These are phyloP conservation scores for Prionace glauca DNA, from an alignment of 2,797 vertebrate species.

Conservation along the genomic window DNA sequence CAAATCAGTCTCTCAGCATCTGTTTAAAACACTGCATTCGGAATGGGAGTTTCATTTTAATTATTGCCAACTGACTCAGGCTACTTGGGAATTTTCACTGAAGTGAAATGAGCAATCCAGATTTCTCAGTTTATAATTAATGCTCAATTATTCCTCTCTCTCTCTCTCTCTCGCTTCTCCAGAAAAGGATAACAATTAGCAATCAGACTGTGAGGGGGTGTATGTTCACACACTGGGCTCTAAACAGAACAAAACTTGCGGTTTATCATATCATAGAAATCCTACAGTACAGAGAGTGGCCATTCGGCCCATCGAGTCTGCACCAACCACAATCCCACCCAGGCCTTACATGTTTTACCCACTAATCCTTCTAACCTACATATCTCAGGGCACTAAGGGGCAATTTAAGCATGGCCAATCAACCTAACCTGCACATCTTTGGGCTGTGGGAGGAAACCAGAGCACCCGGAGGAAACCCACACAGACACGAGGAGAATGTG, in stretches of 20 bases:
- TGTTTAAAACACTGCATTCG: conserved; percentile 1
- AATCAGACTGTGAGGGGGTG: neutral
- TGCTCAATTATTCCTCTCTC: neutral
- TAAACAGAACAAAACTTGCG: neutral
- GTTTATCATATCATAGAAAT: neutral
- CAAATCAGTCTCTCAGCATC: neutral
- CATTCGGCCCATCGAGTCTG: too few species aligned
- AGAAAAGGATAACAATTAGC: neutral
- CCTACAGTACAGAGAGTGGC: too few species aligned
- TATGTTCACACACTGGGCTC: neutral
- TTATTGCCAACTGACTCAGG: neutral
- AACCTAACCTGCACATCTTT: too few species aligned
- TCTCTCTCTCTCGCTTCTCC: neutral
- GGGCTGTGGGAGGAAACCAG: too few species aligned
- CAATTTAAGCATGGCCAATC: too few species aligned
- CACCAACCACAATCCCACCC: too few species aligned
- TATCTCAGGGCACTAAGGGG: too few species aligned
- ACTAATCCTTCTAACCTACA: too few species aligned
- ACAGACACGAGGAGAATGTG: too few species aligned
- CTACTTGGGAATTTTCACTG: neutral
- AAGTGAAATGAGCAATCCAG: neutral
- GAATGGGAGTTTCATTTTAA: neutral
- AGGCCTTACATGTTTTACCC: too few species aligned
- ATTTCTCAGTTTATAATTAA: conserved; percentile 4
- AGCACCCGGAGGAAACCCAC: too few species aligned